phyloP scores from a whole-genome alignment of 2,888 invertebrate species.

The Tromatobia lineatoria region DNA sequence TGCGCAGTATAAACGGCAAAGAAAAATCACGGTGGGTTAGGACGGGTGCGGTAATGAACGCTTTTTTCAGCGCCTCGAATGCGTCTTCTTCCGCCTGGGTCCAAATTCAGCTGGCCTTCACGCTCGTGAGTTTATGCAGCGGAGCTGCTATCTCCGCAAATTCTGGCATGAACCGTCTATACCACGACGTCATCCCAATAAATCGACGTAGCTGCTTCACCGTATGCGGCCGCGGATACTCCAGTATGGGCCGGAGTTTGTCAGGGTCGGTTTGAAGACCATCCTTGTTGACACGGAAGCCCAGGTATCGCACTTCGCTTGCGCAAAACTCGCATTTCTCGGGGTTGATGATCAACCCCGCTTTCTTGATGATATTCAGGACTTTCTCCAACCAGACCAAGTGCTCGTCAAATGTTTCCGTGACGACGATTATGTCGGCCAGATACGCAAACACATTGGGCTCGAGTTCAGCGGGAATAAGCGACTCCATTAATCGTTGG shows the following conservation, averaged over 20 bases:
- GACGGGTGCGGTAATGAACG: neutral
- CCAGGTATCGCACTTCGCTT: conserved; percentile 70
- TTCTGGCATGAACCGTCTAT: conserved; percentile 70
- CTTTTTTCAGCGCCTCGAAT: neutral
- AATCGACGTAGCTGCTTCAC: conserved; percentile 69
- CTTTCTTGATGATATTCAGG: conserved; percentile 11
- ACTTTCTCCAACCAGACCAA: conserved; percentile 27
- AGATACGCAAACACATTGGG: conserved; percentile 59
- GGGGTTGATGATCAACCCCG: conserved; percentile 35
- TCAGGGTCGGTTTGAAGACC: conserved; percentile 67
- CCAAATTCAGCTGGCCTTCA: conserved; percentile 29
- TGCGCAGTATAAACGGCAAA: conserved; percentile 62
- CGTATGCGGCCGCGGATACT: conserved; percentile 68
- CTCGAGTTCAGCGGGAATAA: conserved; percentile 69
- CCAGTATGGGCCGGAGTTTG: conserved; percentile 44
- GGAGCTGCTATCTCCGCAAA: conserved; percentile 63
- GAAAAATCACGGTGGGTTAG: too few relatives aligned
- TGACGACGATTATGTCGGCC: conserved; percentile 63
- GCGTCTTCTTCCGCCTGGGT: neutral
- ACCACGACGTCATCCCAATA: conserved; percentile 75
- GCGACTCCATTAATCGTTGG: conserved; percentile 74
- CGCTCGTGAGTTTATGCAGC: conserved; percentile 66
- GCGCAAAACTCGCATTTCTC: conserved; percentile 57
- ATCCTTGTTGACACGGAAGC: conserved; percentile 71
- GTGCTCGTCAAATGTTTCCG: conserved; percentile 55